Evolutionary conservation across 1,140 invertebrate species (phyloP).

Genomic region (Drosophila kurseongensis): DNA sequence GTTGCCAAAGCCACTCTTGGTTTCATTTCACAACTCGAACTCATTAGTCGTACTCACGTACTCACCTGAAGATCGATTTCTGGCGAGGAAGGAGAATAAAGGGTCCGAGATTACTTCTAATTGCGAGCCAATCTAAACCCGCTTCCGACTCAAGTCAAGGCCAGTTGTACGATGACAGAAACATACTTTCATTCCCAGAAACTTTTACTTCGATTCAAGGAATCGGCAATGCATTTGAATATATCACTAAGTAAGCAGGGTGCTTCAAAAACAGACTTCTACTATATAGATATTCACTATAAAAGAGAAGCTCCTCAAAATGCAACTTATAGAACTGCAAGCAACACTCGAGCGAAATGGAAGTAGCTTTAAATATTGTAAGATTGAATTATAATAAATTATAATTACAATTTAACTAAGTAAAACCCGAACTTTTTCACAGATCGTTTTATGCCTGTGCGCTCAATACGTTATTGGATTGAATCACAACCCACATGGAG

Average conservation of each 20-base stretch:
- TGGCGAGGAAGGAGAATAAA: slow-evolving; percentile 16
- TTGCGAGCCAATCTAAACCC: slow-evolving; percentile 17
- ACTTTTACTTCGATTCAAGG: not conserved
- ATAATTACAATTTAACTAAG: no score
- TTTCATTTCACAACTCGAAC: slow-evolving; percentile 64
- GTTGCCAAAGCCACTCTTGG: slow-evolving; percentile 57
- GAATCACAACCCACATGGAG: not conserved
- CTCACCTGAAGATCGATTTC: slow-evolving; percentile 13
- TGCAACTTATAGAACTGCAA: not conserved
- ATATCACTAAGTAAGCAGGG: not conserved
- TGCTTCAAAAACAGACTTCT: not conserved
- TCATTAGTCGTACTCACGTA: slow-evolving; percentile 61
- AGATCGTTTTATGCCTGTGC: not conserved
- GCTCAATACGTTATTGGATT: not conserved
- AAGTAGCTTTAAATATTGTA: not conserved
- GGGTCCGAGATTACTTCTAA: slow-evolving; percentile 30
- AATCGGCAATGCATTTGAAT: not conserved
- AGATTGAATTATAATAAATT: not conserved
- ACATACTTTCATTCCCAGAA: not conserved
- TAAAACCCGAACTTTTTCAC: not conserved
- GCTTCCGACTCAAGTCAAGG: slow-evolving; percentile 29
- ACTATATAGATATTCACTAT: slow-evolving; percentile 1
- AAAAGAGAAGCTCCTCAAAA: not conserved
- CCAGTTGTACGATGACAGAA: not conserved
- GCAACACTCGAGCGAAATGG: not conserved